phyloP scores from a whole-genome alignment of 1,140 invertebrate genomes.

The Pseudobourletiella spinata region DNA sequence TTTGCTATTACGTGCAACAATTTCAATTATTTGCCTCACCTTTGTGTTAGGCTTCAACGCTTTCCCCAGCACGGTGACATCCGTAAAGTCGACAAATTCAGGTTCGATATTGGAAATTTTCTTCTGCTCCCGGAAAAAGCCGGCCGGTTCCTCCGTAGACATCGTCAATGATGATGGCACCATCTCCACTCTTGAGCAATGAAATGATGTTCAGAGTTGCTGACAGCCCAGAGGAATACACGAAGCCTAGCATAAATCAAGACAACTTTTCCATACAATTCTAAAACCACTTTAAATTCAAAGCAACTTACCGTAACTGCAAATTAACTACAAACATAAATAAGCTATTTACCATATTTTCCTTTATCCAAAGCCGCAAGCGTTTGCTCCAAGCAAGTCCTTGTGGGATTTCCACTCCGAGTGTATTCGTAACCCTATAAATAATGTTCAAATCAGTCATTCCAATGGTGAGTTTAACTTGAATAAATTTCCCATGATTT shows the following conservation, averaged over 20 bases:
- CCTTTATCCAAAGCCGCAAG: conserved; percentile 83
- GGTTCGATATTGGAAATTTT: conserved; percentile 55
- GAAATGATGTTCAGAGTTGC: conserved; percentile 65
- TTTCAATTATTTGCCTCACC: conserved; percentile 51
- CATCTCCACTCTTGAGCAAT: conserved; percentile 74
- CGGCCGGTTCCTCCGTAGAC: conserved; percentile 86
- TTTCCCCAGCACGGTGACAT: conserved; percentile 55
- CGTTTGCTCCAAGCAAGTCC: conserved; percentile 78
- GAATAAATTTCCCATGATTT: too few relatives aligned
- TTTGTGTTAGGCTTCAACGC: conserved; percentile 76
- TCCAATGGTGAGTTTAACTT: too few relatives aligned
- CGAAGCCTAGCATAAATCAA: conserved; percentile 6
- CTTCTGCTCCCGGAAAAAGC: conserved; percentile 44
- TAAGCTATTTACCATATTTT: conserved; percentile 56
- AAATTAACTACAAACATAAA: background rate
- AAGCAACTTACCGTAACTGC: too few relatives aligned
- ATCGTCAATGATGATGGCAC: conserved; percentile 85
- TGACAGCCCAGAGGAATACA: conserved; percentile 66
- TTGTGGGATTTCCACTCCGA: conserved; percentile 88
- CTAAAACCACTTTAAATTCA: background rate
- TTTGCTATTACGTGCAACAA: too few relatives aligned
- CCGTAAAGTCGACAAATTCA: conserved; percentile 72
- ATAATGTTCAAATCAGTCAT: too few relatives aligned
- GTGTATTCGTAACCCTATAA: conserved; percentile 81
- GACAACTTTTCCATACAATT: background rate